Evolutionary conservation across 1,140 invertebrate species (phyloP), one percentile per base, ranked within the genome.

Genomic region (Heterodera carotae): DNA sequence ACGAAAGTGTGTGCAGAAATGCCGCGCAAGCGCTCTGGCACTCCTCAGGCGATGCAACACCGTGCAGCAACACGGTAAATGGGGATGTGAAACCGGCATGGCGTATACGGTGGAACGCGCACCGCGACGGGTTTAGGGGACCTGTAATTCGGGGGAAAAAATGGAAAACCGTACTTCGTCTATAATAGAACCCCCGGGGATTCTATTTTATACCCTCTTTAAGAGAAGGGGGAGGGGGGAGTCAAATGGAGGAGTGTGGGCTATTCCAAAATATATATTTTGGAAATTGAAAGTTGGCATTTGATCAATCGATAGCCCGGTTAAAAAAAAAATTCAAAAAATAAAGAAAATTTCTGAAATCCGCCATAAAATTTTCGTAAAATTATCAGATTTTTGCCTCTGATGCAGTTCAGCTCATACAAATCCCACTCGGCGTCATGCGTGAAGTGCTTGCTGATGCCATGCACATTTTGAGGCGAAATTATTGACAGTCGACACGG

Each of bases 391-490:
- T 15, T 15, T 12, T 18, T 22, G 33, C 62, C 62, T 66, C 62
- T 66, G 62, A 66, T 22, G 33, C 62, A 66, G 62, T 66, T 66
- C 62, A 66, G 2, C 62, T 66, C 62, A 25, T 31, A 66, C 62
- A 66, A 18, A 4, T 66, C 62, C 62, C 62, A 66, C 22, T 66
- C 62, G 27, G 62, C 27, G 2, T 66, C 62, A 1, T 29, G 62
- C 8, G 10, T 10, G n/a, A 66, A 66, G 33, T 66, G 33, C 10
- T 12, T 3, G 3, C 62, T 22, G 22, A 66, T 18, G 7, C 62
- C 62, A 25, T 66, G 62, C 62, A 66, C 62, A 66, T 66, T 66
- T 34, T 66, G 62, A 27, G 62, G 62, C 62, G 62, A 66, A 5
- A 34, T 22, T 29, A 18, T 29, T 8, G 62, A 66, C 27, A 66